Base-by-base conservation (phyloP, 2,113 vertebrate species). In the Edolisoma coerulescens region DNA sequence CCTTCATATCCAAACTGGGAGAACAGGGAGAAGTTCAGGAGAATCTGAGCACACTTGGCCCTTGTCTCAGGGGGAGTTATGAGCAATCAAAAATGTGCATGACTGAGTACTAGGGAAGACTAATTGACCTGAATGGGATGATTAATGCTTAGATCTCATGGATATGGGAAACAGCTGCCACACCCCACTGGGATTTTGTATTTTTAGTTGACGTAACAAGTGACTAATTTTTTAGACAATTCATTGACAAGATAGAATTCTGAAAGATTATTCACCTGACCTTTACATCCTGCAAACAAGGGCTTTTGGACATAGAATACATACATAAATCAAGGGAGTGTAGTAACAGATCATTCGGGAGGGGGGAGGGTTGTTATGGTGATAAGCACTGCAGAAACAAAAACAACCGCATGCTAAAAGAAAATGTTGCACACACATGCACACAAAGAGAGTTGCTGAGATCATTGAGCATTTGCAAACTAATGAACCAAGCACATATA, bases 181-280 rank as follows among this genome's bases (percentile, higher is more conserved):
- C 87, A 49, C 67, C 84, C 35, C 26, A 10, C 17, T 61, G 59
- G 42, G 82, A 65, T 77, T 93, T 87, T 49, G 11, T 74, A 15
- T 60, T 96, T 94, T 83, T 10, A 53, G 57, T 33, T 96, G 74
- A 75, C 0, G 2, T 39, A 81, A 84, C 30, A 32, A 86, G 22
- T 78, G 81, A 87, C n/a, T 94, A 37, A 82, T 57, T 71, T 95
- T 82, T 75, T 22, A 93, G 63, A 39, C 78, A 83, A 30, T 85
- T 83, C 30, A 32, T 83, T 95, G 35, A 21, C 63, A 84, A 87
- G 45, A 21, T 16, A 84, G 63, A 83, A 65, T 61, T 87, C 63
- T 82, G 33, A 41, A 67, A 37, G 54, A 53, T 39, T 44, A 30
- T 39, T 90, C 73, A 86, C 50, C 39, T 86, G 64, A 76, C 63